Evolutionary conservation across 2,888 invertebrate genomes (phyloP), one percentile per base, ranked within the genome.

Genomic region (Pristionchus japonicus): DNA sequence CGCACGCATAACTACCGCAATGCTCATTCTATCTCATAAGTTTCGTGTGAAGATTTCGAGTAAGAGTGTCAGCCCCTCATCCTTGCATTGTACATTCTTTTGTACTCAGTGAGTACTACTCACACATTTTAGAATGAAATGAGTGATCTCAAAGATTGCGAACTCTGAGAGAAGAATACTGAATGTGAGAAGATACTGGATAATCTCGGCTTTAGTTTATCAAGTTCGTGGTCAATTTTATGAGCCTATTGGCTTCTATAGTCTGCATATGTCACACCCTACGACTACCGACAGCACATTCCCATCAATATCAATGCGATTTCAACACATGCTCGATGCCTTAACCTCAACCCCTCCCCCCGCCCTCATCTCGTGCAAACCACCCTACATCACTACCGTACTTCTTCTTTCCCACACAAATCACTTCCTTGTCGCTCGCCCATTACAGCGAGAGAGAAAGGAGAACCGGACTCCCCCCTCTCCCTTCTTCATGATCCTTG

Each of bases 301-400:
- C 77, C 17, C 77, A 77, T 77, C 43, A 77, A 77, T 47, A 77
- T 77, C 9, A 7, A 77, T 77, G 77, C 6, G 77, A 77, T 77
- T 43, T 20, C 43, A n/a, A 77, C 77, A 43, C 43, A 43, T 77
- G 77, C 77, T 47, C 40, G 43, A 43, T 9, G 43, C 43, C 6
- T 11, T 11, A 43, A 43, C 43, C 43, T 43, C 67, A 31, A 34
- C 23, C 11, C 17, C 20, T 27, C 64, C 11, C n/a, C n/a, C n/a
- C 64, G 31, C 27, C n/a, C 64, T 11, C 64, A 7, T 13, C 64
- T 64, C n/a, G 11, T 43, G 7, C 43, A 43, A 6, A 43, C 4
- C 70, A 74, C 70, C 20, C 40, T 40, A 37, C 70, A 74, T 27
- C 47, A 47, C 80, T 80, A 80, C 80, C 80, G 80, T 80, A 80